phyloP scores from a whole-genome alignment of 2,888 invertebrate species.

The Prenolepis imparis region DNA sequence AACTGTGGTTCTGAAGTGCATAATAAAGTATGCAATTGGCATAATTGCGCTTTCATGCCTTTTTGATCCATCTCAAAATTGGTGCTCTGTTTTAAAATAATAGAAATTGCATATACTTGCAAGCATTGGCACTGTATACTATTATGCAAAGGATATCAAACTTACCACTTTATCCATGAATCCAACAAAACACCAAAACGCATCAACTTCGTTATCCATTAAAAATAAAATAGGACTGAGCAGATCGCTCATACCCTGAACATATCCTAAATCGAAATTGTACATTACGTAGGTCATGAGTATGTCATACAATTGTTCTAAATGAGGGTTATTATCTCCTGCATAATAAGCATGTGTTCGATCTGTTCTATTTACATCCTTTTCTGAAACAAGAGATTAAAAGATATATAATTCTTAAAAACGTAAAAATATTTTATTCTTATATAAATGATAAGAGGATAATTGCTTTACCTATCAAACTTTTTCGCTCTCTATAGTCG shows the following conservation, averaged over 20 bases:
- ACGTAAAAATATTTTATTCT: neutral
- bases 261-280: conserved; percentile 98
- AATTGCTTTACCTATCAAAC: conserved; percentile 90
- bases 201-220: conserved; percentile 97
- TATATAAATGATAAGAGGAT: neutral
- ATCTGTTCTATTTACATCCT: conserved; percentile 98
- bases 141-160: conserved; percentile 8
- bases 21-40: conserved; percentile 93
- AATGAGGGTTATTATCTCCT: conserved; percentile 97
- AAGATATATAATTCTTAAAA: neutral
- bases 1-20: conserved; percentile 94
- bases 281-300: conserved; percentile 99
- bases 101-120: neutral
- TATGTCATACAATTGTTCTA: conserved; percentile 94
- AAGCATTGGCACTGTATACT: neutral
- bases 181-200: conserved; percentile 99
- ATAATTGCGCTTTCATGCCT: conserved; percentile 97
- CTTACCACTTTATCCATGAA: conserved; percentile 98
- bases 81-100: conserved; percentile 88
- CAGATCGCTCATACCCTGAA: conserved; percentile 99
- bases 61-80: conserved; percentile 99
- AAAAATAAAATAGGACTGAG: conserved; percentile 96
- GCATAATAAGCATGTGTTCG: conserved; percentile 95
- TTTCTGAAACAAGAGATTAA: conserved; percentile 88
- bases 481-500: conserved; percentile 96